A percentile compares a stretch with the other conserved stretches of the same genome.
These are phyloP conservation scores for Scolopax mira DNA, from an alignment of 2,113 vertebrate species.

Conservation along the genomic window DNA sequence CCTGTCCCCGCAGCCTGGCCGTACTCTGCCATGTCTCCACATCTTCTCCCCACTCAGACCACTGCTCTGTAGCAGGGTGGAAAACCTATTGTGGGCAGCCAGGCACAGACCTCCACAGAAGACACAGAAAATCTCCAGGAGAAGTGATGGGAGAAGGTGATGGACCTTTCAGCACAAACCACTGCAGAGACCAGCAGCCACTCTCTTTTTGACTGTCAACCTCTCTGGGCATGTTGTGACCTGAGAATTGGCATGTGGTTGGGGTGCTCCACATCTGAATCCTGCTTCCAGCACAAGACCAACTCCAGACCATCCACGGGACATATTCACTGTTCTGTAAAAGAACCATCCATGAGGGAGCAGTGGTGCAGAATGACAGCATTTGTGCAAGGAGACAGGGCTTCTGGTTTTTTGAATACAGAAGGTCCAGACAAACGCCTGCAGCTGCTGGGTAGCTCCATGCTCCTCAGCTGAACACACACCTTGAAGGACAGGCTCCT, in stretches of 20 bases:
- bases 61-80: rapidly evolving
- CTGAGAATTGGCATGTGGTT: rapidly evolving
- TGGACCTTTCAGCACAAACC: background rate
- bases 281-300: background rate
- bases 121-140: background rate
- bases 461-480: background rate
- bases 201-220: background rate
- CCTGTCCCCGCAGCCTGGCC: rapidly evolving
- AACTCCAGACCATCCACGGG: background rate
- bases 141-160: background rate
- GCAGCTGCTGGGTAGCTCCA: no score
- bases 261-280: background rate
- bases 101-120: rapidly evolving
- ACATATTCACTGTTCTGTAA: background rate
- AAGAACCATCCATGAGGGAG: background rate
- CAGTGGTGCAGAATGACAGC: rapidly evolving
- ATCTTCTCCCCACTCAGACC: rapidly evolving
- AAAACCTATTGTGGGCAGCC: rapidly evolving
- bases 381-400: background rate
- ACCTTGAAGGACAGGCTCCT: background rate
- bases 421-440: background rate
- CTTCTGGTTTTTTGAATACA: background rate
- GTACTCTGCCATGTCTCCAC: rapidly evolving
- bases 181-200: rapidly evolving
- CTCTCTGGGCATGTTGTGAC: background rate